Conservation (phyloP, 1,140 invertebrate genomes). For the Heliconius himera region DNA sequence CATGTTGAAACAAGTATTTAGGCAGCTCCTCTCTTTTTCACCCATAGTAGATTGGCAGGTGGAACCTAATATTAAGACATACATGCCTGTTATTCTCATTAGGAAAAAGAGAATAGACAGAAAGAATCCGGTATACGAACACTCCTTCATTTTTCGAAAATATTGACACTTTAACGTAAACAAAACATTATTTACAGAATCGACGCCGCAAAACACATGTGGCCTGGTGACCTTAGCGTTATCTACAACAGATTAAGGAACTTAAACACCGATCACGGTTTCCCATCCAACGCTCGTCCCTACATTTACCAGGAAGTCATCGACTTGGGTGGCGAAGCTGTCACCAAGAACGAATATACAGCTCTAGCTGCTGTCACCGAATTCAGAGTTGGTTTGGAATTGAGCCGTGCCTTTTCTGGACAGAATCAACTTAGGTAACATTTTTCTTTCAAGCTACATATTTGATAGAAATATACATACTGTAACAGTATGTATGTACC, state of each 20-base stretch:
- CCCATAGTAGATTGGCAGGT: too few species aligned
- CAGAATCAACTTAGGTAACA: conserved; percentile 50
- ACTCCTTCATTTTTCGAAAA: too few species aligned
- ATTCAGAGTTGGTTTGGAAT: conserved; percentile 82
- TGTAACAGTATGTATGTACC: too few species aligned
- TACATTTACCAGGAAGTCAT: conserved; percentile 92
- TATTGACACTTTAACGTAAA: too few species aligned
- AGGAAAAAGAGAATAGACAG: too few species aligned
- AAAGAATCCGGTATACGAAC: too few species aligned
- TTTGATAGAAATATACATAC: too few species aligned
- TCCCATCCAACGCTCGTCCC: conserved; percentile 82
- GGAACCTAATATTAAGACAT: too few species aligned
- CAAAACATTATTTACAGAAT: conserved; percentile 70
- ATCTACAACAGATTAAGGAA: conserved; percentile 85
- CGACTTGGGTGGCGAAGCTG: conserved; percentile 86
- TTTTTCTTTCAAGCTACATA: too few species aligned
- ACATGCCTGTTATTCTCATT: too few species aligned
- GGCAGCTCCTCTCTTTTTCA: too few species aligned
- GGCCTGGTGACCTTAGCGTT: conserved; percentile 86
- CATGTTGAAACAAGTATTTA: too few species aligned
- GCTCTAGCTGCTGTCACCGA: conserved; percentile 87
- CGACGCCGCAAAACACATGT: conserved; percentile 92
- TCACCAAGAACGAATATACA: conserved; percentile 85
- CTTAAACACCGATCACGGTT: conserved; percentile 84
- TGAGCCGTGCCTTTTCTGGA: conserved; percentile 68